A percentile compares a stretch with the other conserved stretches of the same genome.
Conservation (phyloP, 2,113 vertebrate genomes). For the Microcebus griseorufus region DNA sequence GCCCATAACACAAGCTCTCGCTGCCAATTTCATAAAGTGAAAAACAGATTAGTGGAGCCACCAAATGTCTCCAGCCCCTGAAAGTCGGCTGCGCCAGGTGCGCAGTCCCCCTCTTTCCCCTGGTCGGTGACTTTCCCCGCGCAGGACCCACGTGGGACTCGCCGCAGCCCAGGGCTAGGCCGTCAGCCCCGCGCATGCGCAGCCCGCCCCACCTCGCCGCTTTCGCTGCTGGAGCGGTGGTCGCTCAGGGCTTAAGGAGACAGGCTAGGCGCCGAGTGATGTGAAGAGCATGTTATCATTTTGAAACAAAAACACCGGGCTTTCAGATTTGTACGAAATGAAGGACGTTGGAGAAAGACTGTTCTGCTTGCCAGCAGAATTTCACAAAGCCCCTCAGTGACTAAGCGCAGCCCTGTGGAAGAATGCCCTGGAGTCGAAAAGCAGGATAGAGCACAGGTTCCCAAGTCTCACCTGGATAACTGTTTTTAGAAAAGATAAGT, state of each 20-base stretch:
- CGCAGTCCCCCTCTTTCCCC: neutral
- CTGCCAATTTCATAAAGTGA: neutral
- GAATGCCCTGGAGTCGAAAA: no score
- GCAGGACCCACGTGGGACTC: neutral
- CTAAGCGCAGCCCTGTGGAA: no score
- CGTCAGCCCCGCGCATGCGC: no score
- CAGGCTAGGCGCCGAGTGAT: neutral
- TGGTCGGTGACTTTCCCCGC: neutral
- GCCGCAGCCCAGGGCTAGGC: neutral
- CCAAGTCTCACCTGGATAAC: no score
- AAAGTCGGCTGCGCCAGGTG: neutral
- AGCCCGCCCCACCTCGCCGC: fast-evolving
- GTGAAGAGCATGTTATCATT: neutral
- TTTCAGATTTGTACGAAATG: neutral
- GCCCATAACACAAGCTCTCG: neutral
- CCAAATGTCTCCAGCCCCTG: neutral
- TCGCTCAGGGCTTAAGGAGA: neutral
- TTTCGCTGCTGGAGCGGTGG: neutral
- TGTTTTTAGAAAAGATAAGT: no score
- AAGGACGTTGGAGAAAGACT: neutral
- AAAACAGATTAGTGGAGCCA: neutral
- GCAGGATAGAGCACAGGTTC: no score
- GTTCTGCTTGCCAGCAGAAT: no score
- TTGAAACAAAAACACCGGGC: neutral
- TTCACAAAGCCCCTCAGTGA: no score